Conservation (phyloP, 1,140 invertebrate genomes). For the Wiebesia pumilae region DNA sequence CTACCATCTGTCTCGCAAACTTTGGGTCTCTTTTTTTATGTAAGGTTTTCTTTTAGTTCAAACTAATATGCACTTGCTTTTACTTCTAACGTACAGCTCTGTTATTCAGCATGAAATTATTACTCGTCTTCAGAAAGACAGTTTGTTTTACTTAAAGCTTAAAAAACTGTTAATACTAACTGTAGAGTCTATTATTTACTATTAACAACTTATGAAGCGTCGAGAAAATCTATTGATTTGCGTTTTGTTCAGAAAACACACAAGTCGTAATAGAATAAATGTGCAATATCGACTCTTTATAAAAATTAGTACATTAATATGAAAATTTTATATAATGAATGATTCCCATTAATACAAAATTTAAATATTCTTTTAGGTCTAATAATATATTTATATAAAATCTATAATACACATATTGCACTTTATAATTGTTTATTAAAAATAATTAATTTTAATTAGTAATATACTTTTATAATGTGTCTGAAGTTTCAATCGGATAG, state of each 20-base stretch:
- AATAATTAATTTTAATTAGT: too few relatives aligned
- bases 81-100: background rate
- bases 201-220: background rate
- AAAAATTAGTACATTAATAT: too few relatives aligned
- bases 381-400: too few relatives aligned
- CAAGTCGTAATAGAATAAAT: too few relatives aligned
- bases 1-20: background rate
- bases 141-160: background rate
- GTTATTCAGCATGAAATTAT: background rate
- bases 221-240: background rate
- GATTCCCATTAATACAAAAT: too few relatives aligned
- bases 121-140: background rate
- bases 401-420: too few relatives aligned
- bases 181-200: background rate
- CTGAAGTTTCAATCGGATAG: too few relatives aligned
- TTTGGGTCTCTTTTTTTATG: background rate
- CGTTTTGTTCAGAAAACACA: background rate
- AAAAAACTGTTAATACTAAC: background rate
- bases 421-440: too few relatives aligned
- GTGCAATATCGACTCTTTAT: too few relatives aligned
- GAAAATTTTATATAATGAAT: too few relatives aligned
- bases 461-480: too few relatives aligned
- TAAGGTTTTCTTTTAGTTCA: background rate
- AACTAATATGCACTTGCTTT: slow-evolving; percentile 26
- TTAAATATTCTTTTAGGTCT: too few relatives aligned